Evolutionary conservation across 2,113 vertebrate species (phyloP).

Genomic region (Catagonus wagneri): DNA sequence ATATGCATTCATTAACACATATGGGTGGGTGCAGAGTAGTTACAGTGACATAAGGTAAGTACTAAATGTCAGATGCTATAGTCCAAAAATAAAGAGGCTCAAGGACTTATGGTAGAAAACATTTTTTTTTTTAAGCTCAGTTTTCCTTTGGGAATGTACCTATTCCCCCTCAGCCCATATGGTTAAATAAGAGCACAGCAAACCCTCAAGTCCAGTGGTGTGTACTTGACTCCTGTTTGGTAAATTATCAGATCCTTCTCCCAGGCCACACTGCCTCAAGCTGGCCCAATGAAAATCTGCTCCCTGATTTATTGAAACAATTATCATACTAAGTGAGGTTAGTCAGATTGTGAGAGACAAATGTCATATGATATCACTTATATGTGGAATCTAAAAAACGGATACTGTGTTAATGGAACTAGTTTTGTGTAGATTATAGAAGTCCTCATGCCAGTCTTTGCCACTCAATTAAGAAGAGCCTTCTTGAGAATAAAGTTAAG

Average conservation of each 20-base stretch:
- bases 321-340: no score
- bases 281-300: not conserved
- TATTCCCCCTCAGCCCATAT: fast-evolving
- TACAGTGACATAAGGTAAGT: not conserved
- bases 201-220: fast-evolving
- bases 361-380: no score
- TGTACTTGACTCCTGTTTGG: not conserved
- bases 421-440: not conserved
- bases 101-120: not conserved
- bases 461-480: not conserved
- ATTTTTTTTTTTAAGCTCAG: not conserved
- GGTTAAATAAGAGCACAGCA: not conserved
- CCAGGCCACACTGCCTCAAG: not conserved
- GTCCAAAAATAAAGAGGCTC: not conserved
- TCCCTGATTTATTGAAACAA: not conserved
- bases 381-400: no score
- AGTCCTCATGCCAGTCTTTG: not conserved
- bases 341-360: no score
- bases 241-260: not conserved
- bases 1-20: not conserved
- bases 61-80: not conserved
- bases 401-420: not conserved
- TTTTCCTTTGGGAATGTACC: not conserved
- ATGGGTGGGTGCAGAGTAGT: not conserved
- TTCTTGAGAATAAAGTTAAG: not conserved